phyloP scores from a whole-genome alignment of 2,888 invertebrate genomes.

The Cataglyphis cursor region DNA sequence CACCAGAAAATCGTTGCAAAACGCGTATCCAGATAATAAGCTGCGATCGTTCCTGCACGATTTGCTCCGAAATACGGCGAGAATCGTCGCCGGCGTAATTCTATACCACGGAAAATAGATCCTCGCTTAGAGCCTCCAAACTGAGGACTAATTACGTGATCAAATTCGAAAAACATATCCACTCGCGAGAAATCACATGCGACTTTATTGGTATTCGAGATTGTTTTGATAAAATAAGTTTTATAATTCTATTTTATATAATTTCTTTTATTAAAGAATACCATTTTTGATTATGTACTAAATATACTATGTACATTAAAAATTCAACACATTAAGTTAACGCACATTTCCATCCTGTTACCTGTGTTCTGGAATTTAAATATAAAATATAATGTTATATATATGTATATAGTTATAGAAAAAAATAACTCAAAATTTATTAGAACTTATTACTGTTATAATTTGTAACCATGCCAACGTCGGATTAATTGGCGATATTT shows the following conservation, averaged over 20 bases:
- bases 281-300: neutral
- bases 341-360: neutral
- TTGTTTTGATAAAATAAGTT: neutral
- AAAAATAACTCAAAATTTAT: neutral
- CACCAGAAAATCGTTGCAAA: constrained; percentile 69
- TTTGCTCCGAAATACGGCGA: constrained; percentile 12
- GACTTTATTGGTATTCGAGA: constrained; percentile 11
- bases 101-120: constrained; percentile 70
- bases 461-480: constrained; percentile 28
- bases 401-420: neutral
- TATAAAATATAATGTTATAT: neutral
- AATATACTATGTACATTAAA: neutral
- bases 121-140: constrained; percentile 53
- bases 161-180: constrained; percentile 28
- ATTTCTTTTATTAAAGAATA: neutral
- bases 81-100: constrained; percentile 52
- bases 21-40: constrained; percentile 43
- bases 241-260: neutral
- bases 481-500: constrained; percentile 42
- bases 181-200: constrained; percentile 9
- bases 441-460: neutral
- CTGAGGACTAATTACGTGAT: constrained; percentile 60
- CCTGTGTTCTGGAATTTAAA: neutral
- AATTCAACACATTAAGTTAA: neutral
- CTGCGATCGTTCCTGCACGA: neutral